These are phyloP conservation scores for Psammodynastes pulverulentus DNA, from an alignment of 2,113 vertebrate species.

Conservation along the genomic window DNA sequence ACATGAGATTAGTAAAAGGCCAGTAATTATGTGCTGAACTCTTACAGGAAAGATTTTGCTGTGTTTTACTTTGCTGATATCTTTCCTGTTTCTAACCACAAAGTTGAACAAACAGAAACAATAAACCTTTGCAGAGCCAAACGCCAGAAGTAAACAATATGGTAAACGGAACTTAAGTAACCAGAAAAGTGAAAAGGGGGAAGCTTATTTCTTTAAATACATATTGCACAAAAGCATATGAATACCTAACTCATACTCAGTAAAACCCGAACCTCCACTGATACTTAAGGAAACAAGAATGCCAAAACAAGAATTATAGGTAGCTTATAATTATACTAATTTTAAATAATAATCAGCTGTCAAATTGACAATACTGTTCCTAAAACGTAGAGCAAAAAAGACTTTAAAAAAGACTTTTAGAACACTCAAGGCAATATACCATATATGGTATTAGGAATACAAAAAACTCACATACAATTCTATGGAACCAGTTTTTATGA, in stretches of 20 bases:
- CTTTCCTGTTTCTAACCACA: slow-evolving; percentile 7
- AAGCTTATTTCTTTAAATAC: background rate
- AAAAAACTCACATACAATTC: background rate
- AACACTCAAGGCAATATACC: background rate
- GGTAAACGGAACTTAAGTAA: background rate
- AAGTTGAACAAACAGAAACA: slow-evolving; percentile 29
- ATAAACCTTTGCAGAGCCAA: background rate
- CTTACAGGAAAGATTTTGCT: slow-evolving; percentile 21
- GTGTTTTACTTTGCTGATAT: slow-evolving; percentile 34
- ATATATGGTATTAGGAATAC: background rate
- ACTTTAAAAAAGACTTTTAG: background rate
- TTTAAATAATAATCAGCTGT: background rate
- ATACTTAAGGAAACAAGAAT: background rate
- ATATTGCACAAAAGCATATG: background rate
- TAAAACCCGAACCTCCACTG: background rate
- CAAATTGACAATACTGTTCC: background rate
- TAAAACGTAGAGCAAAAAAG: background rate
- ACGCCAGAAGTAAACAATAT: background rate
- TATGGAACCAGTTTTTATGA: no score
- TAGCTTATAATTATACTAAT: background rate
- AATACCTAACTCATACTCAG: background rate
- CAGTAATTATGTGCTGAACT: background rate
- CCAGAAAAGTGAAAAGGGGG: background rate
- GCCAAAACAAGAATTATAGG: background rate
- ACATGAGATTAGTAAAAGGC: slow-evolving; percentile 22